Evolutionary conservation across 2,888 invertebrate species (phyloP).

Genomic region (Cataglyphis albicans): DNA sequence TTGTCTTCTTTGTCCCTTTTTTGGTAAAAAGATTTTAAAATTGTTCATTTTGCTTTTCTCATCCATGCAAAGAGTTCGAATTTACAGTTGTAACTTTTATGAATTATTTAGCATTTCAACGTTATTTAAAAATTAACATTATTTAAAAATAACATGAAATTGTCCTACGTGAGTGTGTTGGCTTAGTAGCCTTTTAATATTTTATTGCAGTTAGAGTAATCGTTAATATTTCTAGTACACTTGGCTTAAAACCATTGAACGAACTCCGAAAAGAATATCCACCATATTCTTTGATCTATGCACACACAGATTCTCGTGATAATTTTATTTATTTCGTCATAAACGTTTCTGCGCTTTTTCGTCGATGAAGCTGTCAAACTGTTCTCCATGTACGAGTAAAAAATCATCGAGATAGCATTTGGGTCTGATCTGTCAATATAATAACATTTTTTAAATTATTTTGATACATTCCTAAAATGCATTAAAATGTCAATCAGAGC

Average conservation of each 20-base stretch:
- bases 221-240: constrained; percentile 50
- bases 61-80: background rate
- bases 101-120: background rate
- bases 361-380: background rate
- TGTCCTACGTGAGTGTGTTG: constrained; percentile 3
- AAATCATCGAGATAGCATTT: background rate
- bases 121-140: too few species aligned
- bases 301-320: constrained; percentile 10
- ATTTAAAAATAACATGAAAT: constrained; percentile 16
- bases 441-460: constrained; percentile 27
- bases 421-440: background rate
- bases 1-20: background rate
- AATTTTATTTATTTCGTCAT: constrained; percentile 45
- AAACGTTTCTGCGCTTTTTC: constrained; percentile 20
- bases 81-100: constrained; percentile 18
- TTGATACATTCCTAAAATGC: background rate
- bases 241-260: constrained; percentile 44
- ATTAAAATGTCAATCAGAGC: background rate
- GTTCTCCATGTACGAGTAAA: background rate
- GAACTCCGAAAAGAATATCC: constrained; percentile 27
- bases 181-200: constrained; percentile 38
- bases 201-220: constrained; percentile 29
- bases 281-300: constrained; percentile 27
- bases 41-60: background rate
- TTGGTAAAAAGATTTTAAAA: constrained; percentile 4